Evolutionary conservation across 2,888 invertebrate genomes (phyloP).

Genomic region (Drosophila hamatofila): DNA sequence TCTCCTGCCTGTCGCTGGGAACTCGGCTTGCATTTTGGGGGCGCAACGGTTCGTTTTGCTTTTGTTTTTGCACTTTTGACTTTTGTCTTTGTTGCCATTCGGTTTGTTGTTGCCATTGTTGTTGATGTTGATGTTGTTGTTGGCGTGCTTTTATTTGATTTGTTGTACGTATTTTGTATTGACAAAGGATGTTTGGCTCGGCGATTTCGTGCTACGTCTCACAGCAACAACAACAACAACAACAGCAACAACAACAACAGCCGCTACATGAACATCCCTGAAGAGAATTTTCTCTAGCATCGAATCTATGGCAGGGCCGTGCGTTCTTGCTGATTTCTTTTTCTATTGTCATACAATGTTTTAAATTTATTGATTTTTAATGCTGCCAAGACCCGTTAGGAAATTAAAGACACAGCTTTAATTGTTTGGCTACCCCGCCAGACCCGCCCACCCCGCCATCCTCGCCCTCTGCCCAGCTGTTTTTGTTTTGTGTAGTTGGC

Average conservation of each 20-base stretch:
- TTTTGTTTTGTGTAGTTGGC: conserved; percentile 48
- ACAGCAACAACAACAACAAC: conserved; percentile 38
- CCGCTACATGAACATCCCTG: conserved; percentile 53
- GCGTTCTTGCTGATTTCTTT: conserved; percentile 31
- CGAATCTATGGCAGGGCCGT: conserved; percentile 52
- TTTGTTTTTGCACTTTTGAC: conserved; percentile 69
- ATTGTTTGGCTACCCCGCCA: conserved; percentile 43
- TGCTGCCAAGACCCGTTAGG: conserved; percentile 25
- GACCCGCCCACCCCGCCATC: background rate
- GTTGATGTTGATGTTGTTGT: conserved; percentile 45
- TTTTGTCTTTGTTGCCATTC: conserved; percentile 75
- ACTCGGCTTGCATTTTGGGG: conserved; percentile 58
- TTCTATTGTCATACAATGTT: conserved; percentile 55
- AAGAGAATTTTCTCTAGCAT: conserved; percentile 60
- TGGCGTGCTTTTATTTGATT: conserved; percentile 64
- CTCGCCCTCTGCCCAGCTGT: conserved; percentile 1
- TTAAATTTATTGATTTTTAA: conserved; percentile 81
- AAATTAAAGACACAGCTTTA: conserved; percentile 68
- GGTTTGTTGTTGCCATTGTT: conserved; percentile 17
- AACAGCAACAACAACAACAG: conserved; percentile 37
- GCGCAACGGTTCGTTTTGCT: conserved; percentile 47
- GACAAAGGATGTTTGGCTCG: conserved; percentile 81
- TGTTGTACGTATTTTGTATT: conserved; percentile 78
- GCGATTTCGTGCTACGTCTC: conserved; percentile 68
- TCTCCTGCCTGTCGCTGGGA: conserved; percentile 2